Evolutionary conservation across 2,113 vertebrate genomes (phyloP), one percentile per base, ranked within the genome.

Genomic region (Thunnus maccoyii): DNA sequence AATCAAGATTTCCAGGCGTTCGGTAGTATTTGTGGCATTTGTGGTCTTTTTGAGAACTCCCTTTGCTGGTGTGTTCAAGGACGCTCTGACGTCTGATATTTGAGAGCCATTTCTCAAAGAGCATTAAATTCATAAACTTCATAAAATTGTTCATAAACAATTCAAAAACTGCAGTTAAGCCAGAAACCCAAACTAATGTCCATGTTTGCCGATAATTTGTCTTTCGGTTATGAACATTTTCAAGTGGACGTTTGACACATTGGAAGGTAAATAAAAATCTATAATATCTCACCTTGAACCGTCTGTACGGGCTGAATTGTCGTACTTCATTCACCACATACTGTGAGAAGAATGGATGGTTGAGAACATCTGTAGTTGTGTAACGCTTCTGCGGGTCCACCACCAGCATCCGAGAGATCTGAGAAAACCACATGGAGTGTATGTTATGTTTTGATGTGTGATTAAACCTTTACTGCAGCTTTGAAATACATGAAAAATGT

Each of bases 341-440:
- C 89, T 99, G 96, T 87, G 99, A 98, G 93, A 99, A 99, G 94
- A 99, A 99, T 0, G 97, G 96, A 56, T 99, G 98, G 1, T 94
- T 96, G 48, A 99, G 91, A 13, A 95, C 97, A 15, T 99, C 96
- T 0, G 81, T 83, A 0, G 96, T 97, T 0, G 97, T 97, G 91
- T 87, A 98, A 18, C 98, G 95, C 62, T 89, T 83, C 79, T 89
- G 93, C 0, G 98, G 97, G 68, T 95, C 93, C 88, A 99, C 97
- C 86, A 98, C 97, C 94, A 99, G 70, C 93, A 98, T 95, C 70
- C 96, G 94, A 13, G 98, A 96, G 76, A 99, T 98, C 98, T 99
- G 92, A 41, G 27, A 15, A 72, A 76, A 70, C 2, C 17, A 36
- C 27, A 32, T 3, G 12, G 11, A 65, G 36, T 25, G 15, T 47